Conservation (phyloP, 1,140 invertebrate genomes). For the Leptinotarsa defecta region DNA sequence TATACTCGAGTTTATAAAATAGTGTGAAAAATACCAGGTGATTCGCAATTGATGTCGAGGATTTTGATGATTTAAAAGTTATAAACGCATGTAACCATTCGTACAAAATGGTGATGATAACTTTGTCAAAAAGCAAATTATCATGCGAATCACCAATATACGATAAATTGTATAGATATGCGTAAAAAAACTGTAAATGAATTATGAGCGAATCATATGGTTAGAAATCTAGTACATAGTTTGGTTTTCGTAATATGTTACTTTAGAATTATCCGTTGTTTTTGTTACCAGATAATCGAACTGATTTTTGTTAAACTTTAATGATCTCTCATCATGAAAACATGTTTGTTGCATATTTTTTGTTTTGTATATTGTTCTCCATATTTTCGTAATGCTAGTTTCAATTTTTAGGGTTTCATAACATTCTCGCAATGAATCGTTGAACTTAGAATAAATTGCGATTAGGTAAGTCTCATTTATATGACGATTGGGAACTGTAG, state of each 20-base stretch:
- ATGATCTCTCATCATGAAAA: background rate
- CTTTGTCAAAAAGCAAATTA: too few relatives aligned
- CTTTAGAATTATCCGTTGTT: too few relatives aligned
- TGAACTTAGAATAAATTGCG: slow-evolving; percentile 1
- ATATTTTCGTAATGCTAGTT: background rate
- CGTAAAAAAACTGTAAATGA: too few relatives aligned
- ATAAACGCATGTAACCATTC: too few relatives aligned
- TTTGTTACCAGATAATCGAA: slow-evolving; percentile 1
- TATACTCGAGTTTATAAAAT: background rate
- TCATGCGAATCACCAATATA: too few relatives aligned
- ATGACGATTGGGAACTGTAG: slow-evolving; percentile 21
- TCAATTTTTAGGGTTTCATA: background rate
- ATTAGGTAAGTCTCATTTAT: slow-evolving; percentile 6
- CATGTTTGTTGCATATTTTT: background rate
- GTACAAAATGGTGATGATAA: too few relatives aligned
- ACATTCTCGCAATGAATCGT: background rate
- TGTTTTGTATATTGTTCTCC: background rate
- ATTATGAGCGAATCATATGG: too few relatives aligned
- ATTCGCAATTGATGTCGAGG: background rate
- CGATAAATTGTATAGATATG: too few relatives aligned
- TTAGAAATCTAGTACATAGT: too few relatives aligned
- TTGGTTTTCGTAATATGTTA: too few relatives aligned
- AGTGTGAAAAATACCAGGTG: background rate
- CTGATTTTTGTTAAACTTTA: background rate
- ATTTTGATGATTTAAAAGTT: background rate